phyloP scores from a whole-genome alignment of 2,888 invertebrate species.

The Drosophila greeni region DNA sequence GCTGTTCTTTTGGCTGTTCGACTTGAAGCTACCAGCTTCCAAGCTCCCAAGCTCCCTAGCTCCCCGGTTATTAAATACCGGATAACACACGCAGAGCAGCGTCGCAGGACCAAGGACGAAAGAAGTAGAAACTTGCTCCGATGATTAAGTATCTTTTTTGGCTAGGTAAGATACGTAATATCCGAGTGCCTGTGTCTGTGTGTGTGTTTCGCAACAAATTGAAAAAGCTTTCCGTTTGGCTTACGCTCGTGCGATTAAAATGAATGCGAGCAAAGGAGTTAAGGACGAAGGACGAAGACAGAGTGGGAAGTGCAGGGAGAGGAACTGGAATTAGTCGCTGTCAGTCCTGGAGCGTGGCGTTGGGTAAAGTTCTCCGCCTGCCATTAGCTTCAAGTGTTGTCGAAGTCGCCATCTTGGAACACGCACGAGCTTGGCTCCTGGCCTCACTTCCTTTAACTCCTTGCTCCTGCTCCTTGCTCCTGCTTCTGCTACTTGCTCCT shows the following conservation, averaged over 20 bases:
- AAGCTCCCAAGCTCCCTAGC: no score
- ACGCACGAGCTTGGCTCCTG: constrained; percentile 47
- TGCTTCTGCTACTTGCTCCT: no score
- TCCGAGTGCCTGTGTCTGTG: constrained; percentile 8
- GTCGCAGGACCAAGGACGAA: background rate
- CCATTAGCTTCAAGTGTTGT: constrained; percentile 69
- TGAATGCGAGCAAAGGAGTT: constrained; percentile 55
- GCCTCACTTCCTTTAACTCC: no score
- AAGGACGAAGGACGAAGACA: constrained; percentile 3
- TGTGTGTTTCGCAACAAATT: constrained; percentile 57
- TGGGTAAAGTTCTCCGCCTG: constrained; percentile 29
- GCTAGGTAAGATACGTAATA: constrained; percentile 46
- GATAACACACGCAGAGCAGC: constrained; percentile 22
- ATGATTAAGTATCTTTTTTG: constrained; percentile 65
- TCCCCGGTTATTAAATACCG: constrained; percentile 41
- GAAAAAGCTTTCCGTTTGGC: constrained; percentile 72
- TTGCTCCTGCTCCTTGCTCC: no score
- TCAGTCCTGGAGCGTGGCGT: constrained; percentile 47
- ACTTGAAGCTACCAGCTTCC: constrained; percentile 18
- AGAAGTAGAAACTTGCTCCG: constrained; percentile 30
- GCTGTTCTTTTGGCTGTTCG: background rate
- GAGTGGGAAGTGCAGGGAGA: background rate
- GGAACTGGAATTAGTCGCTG: constrained; percentile 59
- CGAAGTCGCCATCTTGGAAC: constrained; percentile 68
- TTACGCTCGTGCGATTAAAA: constrained; percentile 66